These are phyloP conservation scores for Melopsittacus undulatus DNA, from an alignment of 2,797 vertebrate species.

Conservation along the genomic window DNA sequence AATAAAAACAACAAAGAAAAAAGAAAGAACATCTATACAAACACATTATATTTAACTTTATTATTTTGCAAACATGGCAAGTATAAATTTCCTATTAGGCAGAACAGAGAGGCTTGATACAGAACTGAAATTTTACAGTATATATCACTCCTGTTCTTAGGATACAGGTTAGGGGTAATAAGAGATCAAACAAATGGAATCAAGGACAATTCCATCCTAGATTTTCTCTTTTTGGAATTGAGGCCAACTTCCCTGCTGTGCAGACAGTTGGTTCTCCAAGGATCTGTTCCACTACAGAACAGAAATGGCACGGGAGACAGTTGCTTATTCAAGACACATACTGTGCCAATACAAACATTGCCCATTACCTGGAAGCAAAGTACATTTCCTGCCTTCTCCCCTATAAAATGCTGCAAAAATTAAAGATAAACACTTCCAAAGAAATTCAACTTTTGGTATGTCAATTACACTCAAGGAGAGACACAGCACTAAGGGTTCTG, in stretches of 20 bases:
- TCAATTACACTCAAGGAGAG: not conserved
- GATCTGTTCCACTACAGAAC: not conserved
- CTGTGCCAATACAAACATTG: not conserved
- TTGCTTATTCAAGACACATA: not conserved
- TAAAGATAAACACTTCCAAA: not conserved
- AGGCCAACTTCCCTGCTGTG: not conserved
- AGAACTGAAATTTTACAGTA: not conserved
- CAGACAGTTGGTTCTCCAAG: not conserved
- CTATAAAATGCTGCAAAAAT: not conserved
- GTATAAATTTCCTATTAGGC: not conserved
- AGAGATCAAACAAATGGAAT: not conserved
- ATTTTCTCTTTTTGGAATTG: not conserved
- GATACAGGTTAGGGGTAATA: not conserved
- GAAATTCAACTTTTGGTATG: not conserved
- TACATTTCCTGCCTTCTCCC: not conserved
- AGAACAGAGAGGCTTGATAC: not conserved
- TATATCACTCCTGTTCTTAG: not conserved
- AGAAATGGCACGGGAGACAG: not conserved
- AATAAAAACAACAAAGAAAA: not conserved
- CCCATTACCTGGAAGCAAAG: not conserved
- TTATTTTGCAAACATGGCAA: not conserved
- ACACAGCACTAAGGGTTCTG: not conserved
- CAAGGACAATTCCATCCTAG: not conserved
- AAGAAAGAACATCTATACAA: not conserved
- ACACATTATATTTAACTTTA: not conserved